Evolutionary conservation across 1,140 invertebrate genomes (phyloP), one percentile per base, ranked within the genome.

Genomic region (Zelostemma sp.): DNA sequence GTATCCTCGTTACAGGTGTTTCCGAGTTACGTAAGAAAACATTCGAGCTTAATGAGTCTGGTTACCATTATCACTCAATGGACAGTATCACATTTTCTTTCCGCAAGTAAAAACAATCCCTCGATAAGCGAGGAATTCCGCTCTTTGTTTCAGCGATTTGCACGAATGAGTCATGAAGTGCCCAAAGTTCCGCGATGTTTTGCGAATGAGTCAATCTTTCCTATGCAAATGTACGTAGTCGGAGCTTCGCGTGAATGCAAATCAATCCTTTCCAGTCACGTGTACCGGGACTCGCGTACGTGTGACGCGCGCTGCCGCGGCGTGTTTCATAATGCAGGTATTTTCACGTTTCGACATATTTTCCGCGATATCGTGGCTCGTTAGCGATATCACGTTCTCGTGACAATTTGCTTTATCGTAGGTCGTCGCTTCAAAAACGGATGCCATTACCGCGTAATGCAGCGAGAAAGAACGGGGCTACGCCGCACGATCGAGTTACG

Each of bases 401-500:
- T 46, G 45, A 46, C 16, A 46, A 46, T 46, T 46, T 19, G 6
- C 18, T 19, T 46, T 46, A 43, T 50, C 12, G 25, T 50, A 11
- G 25, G 25, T 35, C 16, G 14, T 51, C 25, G 48, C 17, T 50
- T 50, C 48, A 15, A 50, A 50, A 50, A 33, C 46, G 46, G 18
- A 48, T 48, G 16, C 48, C 48, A 38, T 16, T 50, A 16, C 19
- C 45, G 46, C 48, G 15, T 15, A 12, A 11, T 1, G 38, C 25
- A n/a, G 16, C 41, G 41, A n/a, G 14, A 43, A 14, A 28, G 5
- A 11, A 11, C 28, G 28, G 35, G 9, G 73, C 64, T 65, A 21
- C 41, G 51, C 59, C 43, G 56, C 19, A 35, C 38, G 41, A 51
- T 75, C 62, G 62, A 59, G 70, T 69, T 75, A 78, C 59, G 63